Conservation (phyloP, 2,888 invertebrate species). For the Margaritifera margaritifera region DNA sequence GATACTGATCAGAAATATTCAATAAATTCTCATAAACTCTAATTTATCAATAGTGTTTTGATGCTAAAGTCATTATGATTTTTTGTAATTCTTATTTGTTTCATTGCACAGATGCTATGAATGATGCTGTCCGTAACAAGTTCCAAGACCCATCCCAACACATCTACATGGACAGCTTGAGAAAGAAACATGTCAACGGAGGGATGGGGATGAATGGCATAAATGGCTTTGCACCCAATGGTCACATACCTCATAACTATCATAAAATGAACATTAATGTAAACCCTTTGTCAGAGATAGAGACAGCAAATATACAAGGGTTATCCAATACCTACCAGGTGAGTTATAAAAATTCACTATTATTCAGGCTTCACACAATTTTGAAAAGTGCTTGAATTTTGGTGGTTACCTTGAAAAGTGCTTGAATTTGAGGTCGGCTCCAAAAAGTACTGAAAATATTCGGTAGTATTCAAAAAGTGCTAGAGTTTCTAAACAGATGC, state of each 20-base stretch:
- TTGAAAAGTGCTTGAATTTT: too few relatives aligned
- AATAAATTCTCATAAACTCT: too few relatives aligned
- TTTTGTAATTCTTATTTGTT: neutral
- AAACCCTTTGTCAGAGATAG: constrained; percentile 53
- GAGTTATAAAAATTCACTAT: too few relatives aligned
- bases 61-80: neutral
- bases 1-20: too few relatives aligned
- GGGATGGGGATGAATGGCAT: constrained; percentile 49
- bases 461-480: too few relatives aligned
- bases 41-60: too few relatives aligned
- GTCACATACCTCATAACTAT: constrained; percentile 51
- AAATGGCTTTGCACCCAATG: constrained; percentile 54
- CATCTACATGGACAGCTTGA: constrained; percentile 55
- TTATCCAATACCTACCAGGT: too few relatives aligned
- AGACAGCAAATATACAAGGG: constrained; percentile 8
- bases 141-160: constrained; percentile 57
- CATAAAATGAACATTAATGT: constrained; percentile 60
- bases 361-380: too few relatives aligned
- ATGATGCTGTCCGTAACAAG: constrained; percentile 50
- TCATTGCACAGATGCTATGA: constrained; percentile 47
- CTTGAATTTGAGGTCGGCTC: too few relatives aligned
- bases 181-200: constrained; percentile 59
- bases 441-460: too few relatives aligned
- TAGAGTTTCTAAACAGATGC: too few relatives aligned
- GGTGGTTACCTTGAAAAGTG: too few relatives aligned